A percentile compares a stretch with the other conserved stretches of the same genome.
These are phyloP conservation scores for Ptilorrhoa leucosticta DNA, from an alignment of 2,113 vertebrate genomes.

Conservation along the genomic window DNA sequence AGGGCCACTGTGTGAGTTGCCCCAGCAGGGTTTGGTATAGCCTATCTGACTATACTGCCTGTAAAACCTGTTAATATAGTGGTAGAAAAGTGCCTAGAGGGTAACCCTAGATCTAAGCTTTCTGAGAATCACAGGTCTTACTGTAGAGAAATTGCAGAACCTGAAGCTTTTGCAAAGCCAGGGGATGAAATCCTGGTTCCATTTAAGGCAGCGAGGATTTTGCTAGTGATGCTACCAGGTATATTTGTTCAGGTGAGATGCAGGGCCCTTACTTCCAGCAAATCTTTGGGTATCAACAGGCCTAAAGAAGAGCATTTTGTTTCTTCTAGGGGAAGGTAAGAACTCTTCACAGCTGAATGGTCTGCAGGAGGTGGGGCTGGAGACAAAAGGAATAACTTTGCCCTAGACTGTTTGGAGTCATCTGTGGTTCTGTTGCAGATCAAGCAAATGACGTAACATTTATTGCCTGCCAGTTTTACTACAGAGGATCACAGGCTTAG, in stretches of 20 bases:
- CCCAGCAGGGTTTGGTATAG: background rate
- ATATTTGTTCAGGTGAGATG: background rate
- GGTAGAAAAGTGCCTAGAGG: background rate
- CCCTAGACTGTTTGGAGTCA: background rate
- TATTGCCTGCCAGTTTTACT: background rate
- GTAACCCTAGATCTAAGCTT: background rate
- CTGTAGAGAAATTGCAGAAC: background rate
- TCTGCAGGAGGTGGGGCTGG: background rate
- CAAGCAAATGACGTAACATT: background rate
- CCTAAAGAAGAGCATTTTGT: background rate
- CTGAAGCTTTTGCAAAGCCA: background rate
- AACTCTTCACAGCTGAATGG: background rate
- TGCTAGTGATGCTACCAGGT: background rate
- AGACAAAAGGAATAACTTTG: background rate
- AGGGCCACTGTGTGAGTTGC: fast-evolving
- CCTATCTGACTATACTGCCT: background rate
- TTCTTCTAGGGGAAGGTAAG: background rate
- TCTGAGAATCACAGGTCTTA: background rate
- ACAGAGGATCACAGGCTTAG: background rate
- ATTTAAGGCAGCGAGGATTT: background rate
- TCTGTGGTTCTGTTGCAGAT: background rate
- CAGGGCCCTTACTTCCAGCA: background rate
- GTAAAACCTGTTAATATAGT: background rate
- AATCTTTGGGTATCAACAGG: background rate
- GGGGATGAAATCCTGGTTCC: background rate